These are phyloP conservation scores for Dascillus cervinus DNA, from an alignment of 2,888 invertebrate species.

Conservation along the genomic window DNA sequence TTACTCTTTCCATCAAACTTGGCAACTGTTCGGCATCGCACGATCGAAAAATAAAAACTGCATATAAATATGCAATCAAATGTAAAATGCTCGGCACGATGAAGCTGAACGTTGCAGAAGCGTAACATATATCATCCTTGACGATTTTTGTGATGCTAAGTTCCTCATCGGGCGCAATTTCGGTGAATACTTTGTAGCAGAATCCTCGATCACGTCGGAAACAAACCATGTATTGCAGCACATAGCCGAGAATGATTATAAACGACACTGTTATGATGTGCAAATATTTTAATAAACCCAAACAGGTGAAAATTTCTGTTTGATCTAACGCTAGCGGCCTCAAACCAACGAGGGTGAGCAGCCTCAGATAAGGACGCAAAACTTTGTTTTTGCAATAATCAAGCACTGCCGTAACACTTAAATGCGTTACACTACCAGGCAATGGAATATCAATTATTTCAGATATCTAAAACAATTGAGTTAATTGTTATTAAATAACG, in stretches of 20 bases:
- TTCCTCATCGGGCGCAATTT: background rate
- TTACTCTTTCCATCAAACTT: slow-evolving; percentile 73
- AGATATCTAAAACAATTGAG: slow-evolving; percentile 55
- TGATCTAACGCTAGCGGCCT: slow-evolving; percentile 60
- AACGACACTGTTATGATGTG: slow-evolving; percentile 62
- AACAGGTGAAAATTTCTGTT: slow-evolving; percentile 51
- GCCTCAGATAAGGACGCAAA: slow-evolving; percentile 65
- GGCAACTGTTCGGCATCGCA: slow-evolving; percentile 77
- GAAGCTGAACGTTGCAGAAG: slow-evolving; percentile 64
- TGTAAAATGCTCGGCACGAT: slow-evolving; percentile 67
- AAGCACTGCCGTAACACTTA: slow-evolving; percentile 71
- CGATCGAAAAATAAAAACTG: slow-evolving; percentile 64
- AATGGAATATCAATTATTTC: slow-evolving; percentile 61
- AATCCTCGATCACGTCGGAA: slow-evolving; percentile 68
- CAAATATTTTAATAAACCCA: slow-evolving; percentile 55
- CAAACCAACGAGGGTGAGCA: slow-evolving; percentile 68
- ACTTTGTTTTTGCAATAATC: slow-evolving; percentile 79
- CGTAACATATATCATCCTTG: slow-evolving; percentile 56
- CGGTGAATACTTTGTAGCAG: slow-evolving; percentile 46
- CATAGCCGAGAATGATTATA: slow-evolving; percentile 62
- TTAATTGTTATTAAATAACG: too few species aligned
- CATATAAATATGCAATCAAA: slow-evolving; percentile 64
- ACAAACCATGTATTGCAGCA: slow-evolving; percentile 72
- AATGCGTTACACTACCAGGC: slow-evolving; percentile 41
- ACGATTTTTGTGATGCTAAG: slow-evolving; percentile 3